phyloP scores from a whole-genome alignment of 2,888 invertebrate genomes.

The Leucozona laternaria region DNA sequence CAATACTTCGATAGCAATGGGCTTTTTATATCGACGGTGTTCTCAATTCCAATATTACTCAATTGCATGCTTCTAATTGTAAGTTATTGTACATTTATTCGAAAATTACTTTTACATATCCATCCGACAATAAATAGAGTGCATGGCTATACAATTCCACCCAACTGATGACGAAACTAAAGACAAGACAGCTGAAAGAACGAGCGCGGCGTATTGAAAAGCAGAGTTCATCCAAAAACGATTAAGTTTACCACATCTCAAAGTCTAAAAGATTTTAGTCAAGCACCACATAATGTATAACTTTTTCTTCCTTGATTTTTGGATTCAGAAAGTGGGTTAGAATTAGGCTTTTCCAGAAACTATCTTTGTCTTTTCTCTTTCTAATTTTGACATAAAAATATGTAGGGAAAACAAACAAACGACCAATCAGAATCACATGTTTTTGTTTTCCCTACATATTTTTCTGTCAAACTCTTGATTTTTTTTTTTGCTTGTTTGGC shows the following conservation, averaged over 20 bases:
- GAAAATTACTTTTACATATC: conserved; percentile 1
- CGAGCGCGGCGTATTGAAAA: conserved; percentile 85
- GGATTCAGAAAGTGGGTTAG: background rate
- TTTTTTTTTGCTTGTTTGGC: too few relatives aligned
- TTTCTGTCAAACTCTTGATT: too few relatives aligned
- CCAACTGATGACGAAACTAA: conserved; percentile 93
- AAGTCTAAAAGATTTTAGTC: background rate
- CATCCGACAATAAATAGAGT: conserved; percentile 85
- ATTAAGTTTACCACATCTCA: conserved; percentile 8
- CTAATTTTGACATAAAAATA: too few relatives aligned
- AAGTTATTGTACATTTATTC: conserved; percentile 84
- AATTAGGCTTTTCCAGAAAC: background rate
- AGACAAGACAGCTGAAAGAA: conserved; percentile 91
- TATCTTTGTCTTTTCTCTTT: too few relatives aligned
- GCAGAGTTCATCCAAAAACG: conserved; percentile 47
- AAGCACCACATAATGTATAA: too few relatives aligned
- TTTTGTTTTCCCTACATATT: too few relatives aligned
- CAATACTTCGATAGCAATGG: conserved; percentile 98
- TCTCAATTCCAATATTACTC: conserved; percentile 95
- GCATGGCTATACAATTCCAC: conserved; percentile 96
- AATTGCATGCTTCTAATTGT: conserved; percentile 98
- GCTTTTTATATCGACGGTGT: conserved; percentile 95
- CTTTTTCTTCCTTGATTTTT: background rate
- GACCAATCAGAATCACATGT: too few relatives aligned
- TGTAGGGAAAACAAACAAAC: too few relatives aligned